Base-by-base conservation (phyloP, 2,888 invertebrate species). In the Apodemia mormo region DNA sequence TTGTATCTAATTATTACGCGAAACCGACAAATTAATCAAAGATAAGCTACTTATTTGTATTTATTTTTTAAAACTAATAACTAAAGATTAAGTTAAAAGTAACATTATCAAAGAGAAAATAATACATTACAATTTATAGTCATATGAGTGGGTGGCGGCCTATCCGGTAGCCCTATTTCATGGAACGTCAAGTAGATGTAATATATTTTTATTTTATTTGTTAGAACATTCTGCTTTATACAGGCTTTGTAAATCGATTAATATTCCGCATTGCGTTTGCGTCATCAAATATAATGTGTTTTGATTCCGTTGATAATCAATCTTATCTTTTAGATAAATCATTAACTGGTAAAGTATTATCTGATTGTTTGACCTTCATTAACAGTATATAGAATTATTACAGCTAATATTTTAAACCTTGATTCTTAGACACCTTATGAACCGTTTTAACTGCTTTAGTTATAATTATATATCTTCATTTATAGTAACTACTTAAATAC, bases 191-290 rank as follows among this genome's bases (percentile, higher is more conserved):
- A 66, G 56, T 54, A 43, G 22, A 66, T 40, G 65, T 69, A 58
- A 71, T 68, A 67, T 66, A 69, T 56, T 68, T 70, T 65, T 72
- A 66, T 43, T 61, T 67, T 67, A 49, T 72, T 71, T 40, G 54
- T 68, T 45, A 45, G 45, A 45, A 45, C 45, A 70, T 69, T 70
- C 68, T n/a, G 49, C 66, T 70, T 56, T 12, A 45, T 56, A 52
- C 10, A 71, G 40, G 52, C 69, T 69, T 68, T 49, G 43, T 56
- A 30, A 69, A 74, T 70, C 71, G 72, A 74, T 75, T 72, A 76
- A 74, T 75, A 69, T 71, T 67, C 75, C 76, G 76, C 76, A 77
- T 70, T 73, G 72, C 54, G 68, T 67, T 72, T 76, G 71, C 76
- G 76, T 76, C 76, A 76, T 68, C 70, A 54, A 73, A 72, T 72